A percentile compares a stretch with the other conserved stretches of the same genome.
phyloP scores from a whole-genome alignment of 2,113 vertebrate genomes.

The Erinaceus europaeus region DNA sequence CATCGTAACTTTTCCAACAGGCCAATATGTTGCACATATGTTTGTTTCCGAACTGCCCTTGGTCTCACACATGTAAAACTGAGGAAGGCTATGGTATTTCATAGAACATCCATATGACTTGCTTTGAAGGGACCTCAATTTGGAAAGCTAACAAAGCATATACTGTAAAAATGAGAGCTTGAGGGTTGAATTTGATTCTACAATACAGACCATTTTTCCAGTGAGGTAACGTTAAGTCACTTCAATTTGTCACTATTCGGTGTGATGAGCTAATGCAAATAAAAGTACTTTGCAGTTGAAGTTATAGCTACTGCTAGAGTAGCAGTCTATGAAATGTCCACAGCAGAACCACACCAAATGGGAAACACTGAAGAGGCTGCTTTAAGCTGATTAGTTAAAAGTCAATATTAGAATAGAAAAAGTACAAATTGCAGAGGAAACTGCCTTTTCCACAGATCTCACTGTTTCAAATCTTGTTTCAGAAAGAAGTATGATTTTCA shows the following conservation, averaged over 20 bases:
- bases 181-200: background rate
- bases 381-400: slow-evolving; percentile 19
- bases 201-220: background rate
- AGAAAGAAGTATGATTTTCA: slow-evolving; percentile 22
- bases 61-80: background rate
- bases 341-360: slow-evolving; percentile 1
- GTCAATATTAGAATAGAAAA: background rate
- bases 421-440: background rate
- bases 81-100: background rate
- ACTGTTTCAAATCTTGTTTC: slow-evolving; percentile 17
- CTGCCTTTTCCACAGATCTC: slow-evolving; percentile 2
- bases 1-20: no score
- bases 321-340: background rate
- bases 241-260: background rate
- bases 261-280: background rate
- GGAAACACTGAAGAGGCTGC: background rate
- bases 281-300: background rate
- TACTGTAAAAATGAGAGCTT: slow-evolving; percentile 23
- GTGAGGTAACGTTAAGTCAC: background rate
- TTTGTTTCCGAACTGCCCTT: background rate
- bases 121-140: slow-evolving; percentile 13
- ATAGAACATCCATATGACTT: background rate
- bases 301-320: background rate
- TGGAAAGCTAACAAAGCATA: background rate
- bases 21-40: background rate